These are phyloP conservation scores for Brachyhypopomus gauderio DNA, from an alignment of 2,113 vertebrate genomes.

Conservation along the genomic window DNA sequence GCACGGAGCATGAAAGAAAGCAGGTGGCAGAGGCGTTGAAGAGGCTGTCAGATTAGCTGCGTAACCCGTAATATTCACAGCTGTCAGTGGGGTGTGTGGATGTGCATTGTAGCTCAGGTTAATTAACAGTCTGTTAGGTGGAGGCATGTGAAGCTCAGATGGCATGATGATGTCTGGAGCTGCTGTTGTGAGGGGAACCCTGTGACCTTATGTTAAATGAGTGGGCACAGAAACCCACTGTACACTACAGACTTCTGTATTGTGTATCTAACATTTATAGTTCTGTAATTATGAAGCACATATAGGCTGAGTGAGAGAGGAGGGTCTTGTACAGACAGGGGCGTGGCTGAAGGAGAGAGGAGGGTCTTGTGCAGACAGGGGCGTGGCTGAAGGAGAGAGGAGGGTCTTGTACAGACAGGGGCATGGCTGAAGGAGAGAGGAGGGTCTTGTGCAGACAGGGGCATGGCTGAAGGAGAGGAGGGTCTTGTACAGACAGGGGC, in stretches of 20 bases:
- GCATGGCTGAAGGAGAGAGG: too few species aligned
- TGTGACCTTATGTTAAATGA: neutral
- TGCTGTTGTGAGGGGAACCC: neutral
- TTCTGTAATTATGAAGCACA: slow-evolving; percentile 1
- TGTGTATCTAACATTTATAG: neutral
- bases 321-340: neutral
- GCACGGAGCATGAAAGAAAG: neutral
- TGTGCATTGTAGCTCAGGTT: slow-evolving; percentile 5
- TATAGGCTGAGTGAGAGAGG: neutral
- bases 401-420: too few species aligned
- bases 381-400: too few species aligned
- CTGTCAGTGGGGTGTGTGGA: slow-evolving; percentile 13
- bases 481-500: too few species aligned
- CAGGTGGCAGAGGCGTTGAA: slow-evolving; percentile 8
- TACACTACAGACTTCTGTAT: neutral
- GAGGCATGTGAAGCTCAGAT: neutral
- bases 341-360: too few species aligned
- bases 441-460: too few species aligned
- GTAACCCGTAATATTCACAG: neutral
- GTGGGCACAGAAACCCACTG: neutral
- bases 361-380: too few species aligned
- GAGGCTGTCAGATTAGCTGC: slow-evolving; percentile 21
- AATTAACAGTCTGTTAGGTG: slow-evolving; percentile 18
- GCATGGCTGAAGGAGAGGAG: neutral
- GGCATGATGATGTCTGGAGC: neutral